phyloP scores from a whole-genome alignment of 2,797 vertebrate species.

The Eidolon dupreanum region DNA sequence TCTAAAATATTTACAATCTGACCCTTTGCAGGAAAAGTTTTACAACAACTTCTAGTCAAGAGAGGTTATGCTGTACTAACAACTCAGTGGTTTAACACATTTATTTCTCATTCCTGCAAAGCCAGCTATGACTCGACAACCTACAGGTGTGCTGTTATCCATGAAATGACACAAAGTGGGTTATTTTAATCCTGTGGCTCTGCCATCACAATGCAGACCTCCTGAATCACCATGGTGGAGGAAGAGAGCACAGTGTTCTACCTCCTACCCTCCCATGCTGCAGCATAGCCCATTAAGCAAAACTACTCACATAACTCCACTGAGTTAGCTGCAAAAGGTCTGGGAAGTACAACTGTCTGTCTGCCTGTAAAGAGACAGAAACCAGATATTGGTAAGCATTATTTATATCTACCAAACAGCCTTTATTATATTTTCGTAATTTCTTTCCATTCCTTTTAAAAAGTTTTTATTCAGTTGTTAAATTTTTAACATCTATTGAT shows the following conservation, averaged over 20 bases:
- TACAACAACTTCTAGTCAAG: background rate
- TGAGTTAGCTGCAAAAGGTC: background rate
- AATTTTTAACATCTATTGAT: conserved; percentile 13
- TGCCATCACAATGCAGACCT: background rate
- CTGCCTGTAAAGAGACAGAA: background rate
- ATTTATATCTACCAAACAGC: background rate
- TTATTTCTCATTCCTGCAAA: background rate
- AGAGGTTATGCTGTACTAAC: background rate
- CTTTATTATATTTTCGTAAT: background rate
- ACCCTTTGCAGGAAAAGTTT: background rate
- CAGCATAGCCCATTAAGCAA: background rate
- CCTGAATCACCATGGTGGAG: accelerated
- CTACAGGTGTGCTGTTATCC: background rate
- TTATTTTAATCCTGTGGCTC: background rate
- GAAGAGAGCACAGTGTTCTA: background rate
- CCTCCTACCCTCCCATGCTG: no score
- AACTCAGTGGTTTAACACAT: background rate
- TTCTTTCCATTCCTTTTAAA: background rate
- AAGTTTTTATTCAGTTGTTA: conserved; percentile 14
- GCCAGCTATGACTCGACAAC: background rate
- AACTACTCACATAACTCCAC: background rate
- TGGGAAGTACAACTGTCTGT: background rate
- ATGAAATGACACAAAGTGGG: background rate
- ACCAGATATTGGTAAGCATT: background rate
- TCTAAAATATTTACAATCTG: background rate